Evolutionary conservation across 2,113 vertebrate genomes (phyloP), one percentile per base, ranked within the genome.

Genomic region (Labrus mixtus): DNA sequence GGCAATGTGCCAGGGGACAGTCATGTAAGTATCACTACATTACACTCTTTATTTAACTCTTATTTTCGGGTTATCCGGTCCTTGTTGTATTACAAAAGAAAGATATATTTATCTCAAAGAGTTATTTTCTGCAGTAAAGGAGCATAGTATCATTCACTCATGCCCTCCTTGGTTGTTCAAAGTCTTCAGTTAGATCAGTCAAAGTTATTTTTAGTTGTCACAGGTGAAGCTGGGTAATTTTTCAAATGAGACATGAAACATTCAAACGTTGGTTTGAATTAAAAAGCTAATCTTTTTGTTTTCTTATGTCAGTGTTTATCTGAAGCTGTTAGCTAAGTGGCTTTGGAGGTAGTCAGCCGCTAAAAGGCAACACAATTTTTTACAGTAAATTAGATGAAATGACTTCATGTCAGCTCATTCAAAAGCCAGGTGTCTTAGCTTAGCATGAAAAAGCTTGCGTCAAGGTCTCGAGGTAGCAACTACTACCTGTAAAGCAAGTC

Each of bases 21-120:
- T n/a, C 73, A 25, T 86, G 93, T 94, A 79, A 92, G 93, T 93
- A 76, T 13, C 37, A 16, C 2, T 45, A 5, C 73, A 12, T 45
- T 41, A 53, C 23, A 37, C 36, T 41, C 11, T 53, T 3, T 22
- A 11, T 33, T 10, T 50, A 17, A 51, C 41, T 74, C 13, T 39
- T 22, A 83, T 70, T 75, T 82, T 83, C 39, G 62, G 53, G 55
- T 58, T 43, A 79, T 10, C 3, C 10, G 59, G 20, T 82, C 39
- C 19, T 79, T 13, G 13, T 29, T 67, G 43, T 60, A 20, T 69
- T 39, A 10, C 7, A 74, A 36, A 54, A 50, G 15, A 13, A 22
- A 10, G 69, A 41, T 89, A 79, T 89, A 79, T 87, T 84, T 89
- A 79, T 36, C 67, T 82, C 17, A 19, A 37, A 45, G 66, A 33